These are phyloP conservation scores for Coracopsis vasa DNA, from an alignment of 2,113 vertebrate genomes.

Conservation along the genomic window DNA sequence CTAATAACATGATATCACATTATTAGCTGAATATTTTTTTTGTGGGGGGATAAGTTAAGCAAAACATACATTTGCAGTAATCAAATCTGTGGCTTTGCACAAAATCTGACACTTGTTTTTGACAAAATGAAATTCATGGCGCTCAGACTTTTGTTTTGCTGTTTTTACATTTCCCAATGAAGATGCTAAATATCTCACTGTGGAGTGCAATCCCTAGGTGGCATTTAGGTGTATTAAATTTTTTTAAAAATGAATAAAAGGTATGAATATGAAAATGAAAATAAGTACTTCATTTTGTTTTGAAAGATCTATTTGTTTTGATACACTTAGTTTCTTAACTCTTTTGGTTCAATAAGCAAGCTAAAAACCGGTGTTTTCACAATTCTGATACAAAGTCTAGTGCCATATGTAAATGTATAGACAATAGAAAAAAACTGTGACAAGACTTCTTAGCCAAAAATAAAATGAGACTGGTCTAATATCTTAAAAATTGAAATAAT, in stretches of 20 bases:
- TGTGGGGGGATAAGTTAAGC: not conserved
- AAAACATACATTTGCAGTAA: not conserved
- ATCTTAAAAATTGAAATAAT: not conserved
- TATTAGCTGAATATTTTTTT: not conserved
- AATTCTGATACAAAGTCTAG: not conserved
- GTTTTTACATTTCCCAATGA: not conserved
- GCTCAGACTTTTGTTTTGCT: not conserved
- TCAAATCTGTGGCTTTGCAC: not conserved
- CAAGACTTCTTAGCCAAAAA: not conserved
- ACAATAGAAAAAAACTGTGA: not conserved
- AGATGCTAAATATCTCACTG: not conserved
- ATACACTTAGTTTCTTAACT: not conserved
- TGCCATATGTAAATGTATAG: not conserved
- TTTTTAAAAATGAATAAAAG: not conserved
- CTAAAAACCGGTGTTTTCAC: not conserved
- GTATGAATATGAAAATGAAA: not conserved
- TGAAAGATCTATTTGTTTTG: not conserved
- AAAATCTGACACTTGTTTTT: not conserved
- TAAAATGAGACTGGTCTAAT: not conserved
- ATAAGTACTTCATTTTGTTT: not conserved
- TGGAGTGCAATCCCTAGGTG: not conserved
- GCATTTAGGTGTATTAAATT: not conserved
- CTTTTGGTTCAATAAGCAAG: not conserved
- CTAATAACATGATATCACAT: not conserved
- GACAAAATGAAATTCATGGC: not conserved